Conservation (phyloP, 2,797 vertebrate species). For the Adrianichthys oophorus region DNA sequence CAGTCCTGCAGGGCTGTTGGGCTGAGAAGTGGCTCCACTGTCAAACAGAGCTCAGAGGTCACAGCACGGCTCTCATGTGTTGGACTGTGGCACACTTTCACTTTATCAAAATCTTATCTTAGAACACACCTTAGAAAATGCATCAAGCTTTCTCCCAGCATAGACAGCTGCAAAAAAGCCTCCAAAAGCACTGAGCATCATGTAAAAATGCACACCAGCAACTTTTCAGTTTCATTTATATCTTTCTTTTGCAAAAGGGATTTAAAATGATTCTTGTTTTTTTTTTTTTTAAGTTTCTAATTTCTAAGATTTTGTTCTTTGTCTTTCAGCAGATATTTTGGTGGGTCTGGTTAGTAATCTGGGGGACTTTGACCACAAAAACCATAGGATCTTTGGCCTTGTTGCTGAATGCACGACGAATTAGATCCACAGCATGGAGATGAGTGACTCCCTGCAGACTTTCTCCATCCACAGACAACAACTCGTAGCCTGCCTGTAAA, state of each 20-base stretch:
- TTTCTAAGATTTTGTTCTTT: conserved; percentile 38
- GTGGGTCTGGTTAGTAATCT: conserved; percentile 28
- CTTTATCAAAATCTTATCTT: conserved; percentile 18
- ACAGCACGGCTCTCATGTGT: conserved; percentile 24
- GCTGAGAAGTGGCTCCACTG: conserved; percentile 41
- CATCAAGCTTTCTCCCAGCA: conserved; percentile 12
- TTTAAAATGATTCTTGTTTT: conserved; percentile 8
- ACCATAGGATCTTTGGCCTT: conserved; percentile 94
- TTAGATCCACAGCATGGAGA: conserved; percentile 90
- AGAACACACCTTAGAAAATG: conserved; percentile 11
- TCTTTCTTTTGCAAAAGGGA: conserved; percentile 34
- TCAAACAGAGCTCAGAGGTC: conserved; percentile 39
- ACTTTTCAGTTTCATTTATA: conserved; percentile 22
- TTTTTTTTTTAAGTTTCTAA: conserved; percentile 10
- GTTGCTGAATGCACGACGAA: conserved; percentile 91
- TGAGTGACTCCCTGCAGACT: conserved; percentile 90
- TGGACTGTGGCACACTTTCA: conserved; percentile 44
- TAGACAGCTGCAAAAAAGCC: conserved; percentile 19
- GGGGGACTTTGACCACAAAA: conserved; percentile 88
- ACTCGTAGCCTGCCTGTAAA: conserved; percentile 87
- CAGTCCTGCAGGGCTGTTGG: conserved; percentile 37
- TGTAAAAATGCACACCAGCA: conserved; percentile 35
- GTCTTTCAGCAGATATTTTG: conserved; percentile 50
- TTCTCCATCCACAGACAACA: conserved; percentile 89
- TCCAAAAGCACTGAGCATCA: conserved; percentile 30